A percentile compares a stretch with the other conserved stretches of the same genome.
These are phyloP conservation scores for Busseola fusca DNA, from an alignment of 2,888 invertebrate species.

Conservation along the genomic window DNA sequence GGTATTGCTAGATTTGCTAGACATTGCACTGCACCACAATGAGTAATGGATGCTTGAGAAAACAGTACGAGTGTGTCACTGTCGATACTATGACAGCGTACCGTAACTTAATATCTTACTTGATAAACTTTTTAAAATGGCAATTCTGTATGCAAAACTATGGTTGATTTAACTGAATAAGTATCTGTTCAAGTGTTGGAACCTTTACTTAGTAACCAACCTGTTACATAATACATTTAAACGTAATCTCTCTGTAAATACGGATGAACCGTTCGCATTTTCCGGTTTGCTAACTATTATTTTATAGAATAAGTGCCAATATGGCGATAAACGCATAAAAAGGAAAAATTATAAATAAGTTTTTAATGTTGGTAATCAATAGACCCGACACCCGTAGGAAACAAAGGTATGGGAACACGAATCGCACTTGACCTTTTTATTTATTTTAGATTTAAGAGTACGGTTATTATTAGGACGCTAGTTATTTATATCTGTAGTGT, in stretches of 20 bases:
- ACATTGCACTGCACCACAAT: slow-evolving; percentile 45
- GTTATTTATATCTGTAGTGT: slow-evolving; percentile 52
- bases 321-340: slow-evolving; percentile 42
- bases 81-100: slow-evolving; percentile 28
- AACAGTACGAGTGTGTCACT: slow-evolving; percentile 16
- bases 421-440: slow-evolving; percentile 53
- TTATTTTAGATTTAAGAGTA: slow-evolving; percentile 42
- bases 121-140: neutral
- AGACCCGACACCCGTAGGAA: neutral
- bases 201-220: slow-evolving; percentile 10
- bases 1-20: slow-evolving; percentile 35
- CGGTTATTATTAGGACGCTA: slow-evolving; percentile 46
- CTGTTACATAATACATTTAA: slow-evolving; percentile 38
- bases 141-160: neutral
- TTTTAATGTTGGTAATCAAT: slow-evolving; percentile 22
- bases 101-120: neutral
- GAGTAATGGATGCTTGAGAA: slow-evolving; percentile 35
- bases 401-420: neutral
- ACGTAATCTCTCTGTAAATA: slow-evolving; percentile 31
- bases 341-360: slow-evolving; percentile 53
- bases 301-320: slow-evolving; percentile 37
- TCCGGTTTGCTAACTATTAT: slow-evolving; percentile 45
- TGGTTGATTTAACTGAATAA: neutral
- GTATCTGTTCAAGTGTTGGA: neutral
- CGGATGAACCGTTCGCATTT: slow-evolving; percentile 38